Conservation (phyloP, 2,888 invertebrate genomes). For the Toxonevra muliebris region DNA sequence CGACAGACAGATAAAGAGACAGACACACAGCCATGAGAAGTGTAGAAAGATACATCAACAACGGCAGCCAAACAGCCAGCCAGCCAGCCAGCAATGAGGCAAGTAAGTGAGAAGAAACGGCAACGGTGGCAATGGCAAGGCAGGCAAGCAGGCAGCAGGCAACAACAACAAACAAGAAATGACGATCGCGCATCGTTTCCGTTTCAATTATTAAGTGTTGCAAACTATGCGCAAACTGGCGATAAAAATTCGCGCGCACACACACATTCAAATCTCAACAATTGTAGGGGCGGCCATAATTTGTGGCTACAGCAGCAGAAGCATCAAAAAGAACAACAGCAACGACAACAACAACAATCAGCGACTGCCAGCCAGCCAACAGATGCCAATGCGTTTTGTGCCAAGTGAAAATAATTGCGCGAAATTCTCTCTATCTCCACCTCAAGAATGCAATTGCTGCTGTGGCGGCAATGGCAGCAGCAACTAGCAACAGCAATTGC, state of each 20-base stretch:
- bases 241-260: conserved; percentile 18
- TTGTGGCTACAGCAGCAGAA: too few relatives aligned
- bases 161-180: conserved; percentile 21
- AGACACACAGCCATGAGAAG: conserved; percentile 32
- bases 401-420: too few relatives aligned
- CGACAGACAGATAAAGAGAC: conserved; percentile 37
- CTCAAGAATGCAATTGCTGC: too few relatives aligned
- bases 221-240: conserved; percentile 33
- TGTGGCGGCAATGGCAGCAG: too few relatives aligned
- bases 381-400: too few relatives aligned
- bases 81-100: conserved; percentile 18
- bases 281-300: too few relatives aligned
- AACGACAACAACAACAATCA: too few relatives aligned
- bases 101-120: conserved; percentile 5
- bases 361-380: too few relatives aligned
- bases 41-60: not conserved
- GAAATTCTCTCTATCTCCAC: too few relatives aligned
- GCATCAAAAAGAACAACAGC: too few relatives aligned
- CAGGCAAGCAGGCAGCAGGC: conserved; percentile 19
- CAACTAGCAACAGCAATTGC: too few relatives aligned
- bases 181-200: conserved; percentile 30
- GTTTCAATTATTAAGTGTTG: conserved; percentile 39
- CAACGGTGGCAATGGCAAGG: conserved; percentile 11
- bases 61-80: not conserved
- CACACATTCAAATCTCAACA: too few relatives aligned